Evolutionary conservation across 2,113 vertebrate genomes (phyloP).

Genomic region (Gopherus flavomarginatus): DNA sequence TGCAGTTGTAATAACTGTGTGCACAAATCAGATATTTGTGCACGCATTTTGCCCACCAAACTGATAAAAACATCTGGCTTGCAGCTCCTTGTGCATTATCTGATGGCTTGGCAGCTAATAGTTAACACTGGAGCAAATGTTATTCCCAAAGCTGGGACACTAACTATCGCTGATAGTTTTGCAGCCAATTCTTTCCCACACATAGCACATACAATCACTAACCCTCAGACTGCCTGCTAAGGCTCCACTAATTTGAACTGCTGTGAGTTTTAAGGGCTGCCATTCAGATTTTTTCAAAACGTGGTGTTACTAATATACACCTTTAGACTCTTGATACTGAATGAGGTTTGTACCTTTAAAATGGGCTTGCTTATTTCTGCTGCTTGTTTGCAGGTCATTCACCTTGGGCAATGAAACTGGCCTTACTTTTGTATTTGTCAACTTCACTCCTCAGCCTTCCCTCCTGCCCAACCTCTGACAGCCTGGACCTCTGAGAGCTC

Average conservation of each 20-base stretch:
- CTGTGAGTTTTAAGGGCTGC: neutral
- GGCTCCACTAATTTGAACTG: neutral
- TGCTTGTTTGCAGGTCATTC: neutral
- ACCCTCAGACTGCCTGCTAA: neutral
- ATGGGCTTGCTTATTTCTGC: neutral
- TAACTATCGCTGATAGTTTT: neutral
- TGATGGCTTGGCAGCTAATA: constrained; percentile 20
- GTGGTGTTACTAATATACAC: neutral
- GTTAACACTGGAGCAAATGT: neutral
- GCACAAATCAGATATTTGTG: neutral
- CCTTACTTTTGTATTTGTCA: neutral
- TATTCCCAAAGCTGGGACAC: neutral
- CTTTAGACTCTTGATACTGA: neutral
- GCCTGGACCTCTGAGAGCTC: neutral
- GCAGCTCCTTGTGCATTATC: neutral
- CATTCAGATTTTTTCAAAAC: neutral
- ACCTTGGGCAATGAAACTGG: neutral
- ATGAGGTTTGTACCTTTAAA: neutral
- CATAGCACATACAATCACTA: neutral
- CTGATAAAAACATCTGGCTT: neutral
- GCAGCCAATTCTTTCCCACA: constrained; percentile 6
- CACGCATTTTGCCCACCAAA: neutral
- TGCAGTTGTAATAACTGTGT: neutral
- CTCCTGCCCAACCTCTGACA: rapidly evolving
- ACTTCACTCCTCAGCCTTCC: neutral